Percentiles rank a stretch among this genome's conserved stretches.
phyloP scores from a whole-genome alignment of 1,140 invertebrate genomes.

The Ceratina japonica region DNA sequence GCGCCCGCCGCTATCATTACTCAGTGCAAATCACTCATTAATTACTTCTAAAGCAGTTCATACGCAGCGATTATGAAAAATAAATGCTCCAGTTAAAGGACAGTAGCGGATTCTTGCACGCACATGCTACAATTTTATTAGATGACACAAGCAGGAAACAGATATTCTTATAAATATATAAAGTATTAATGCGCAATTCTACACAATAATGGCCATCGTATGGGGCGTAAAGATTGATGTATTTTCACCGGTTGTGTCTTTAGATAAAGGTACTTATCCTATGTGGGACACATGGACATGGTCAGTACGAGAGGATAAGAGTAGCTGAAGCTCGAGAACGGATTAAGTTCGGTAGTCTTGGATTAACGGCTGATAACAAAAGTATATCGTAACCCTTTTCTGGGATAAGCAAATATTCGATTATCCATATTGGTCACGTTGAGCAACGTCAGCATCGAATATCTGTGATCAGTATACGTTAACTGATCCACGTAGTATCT shows the following conservation, averaged over 20 bases:
- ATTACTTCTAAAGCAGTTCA: constrained; percentile 64
- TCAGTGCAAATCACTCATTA: constrained; percentile 64
- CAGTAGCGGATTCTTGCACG: constrained; percentile 29
- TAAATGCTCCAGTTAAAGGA: neutral
- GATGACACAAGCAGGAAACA: neutral
- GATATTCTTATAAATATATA: neutral
- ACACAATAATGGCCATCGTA: neutral
- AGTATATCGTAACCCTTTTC: constrained; percentile 60
- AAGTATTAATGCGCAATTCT: neutral
- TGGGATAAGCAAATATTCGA: constrained; percentile 56
- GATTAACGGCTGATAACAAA: constrained; percentile 51
- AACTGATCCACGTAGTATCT: too few species aligned
- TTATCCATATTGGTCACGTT: constrained; percentile 31
- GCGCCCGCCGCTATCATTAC: constrained; percentile 34
- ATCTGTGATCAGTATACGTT: too few species aligned
- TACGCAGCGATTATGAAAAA: neutral
- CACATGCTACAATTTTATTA: neutral
- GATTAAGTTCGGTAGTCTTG: neutral
- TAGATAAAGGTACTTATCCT: too few species aligned
- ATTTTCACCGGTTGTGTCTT: neutral
- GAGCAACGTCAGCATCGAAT: constrained; percentile 31
- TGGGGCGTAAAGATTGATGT: neutral
- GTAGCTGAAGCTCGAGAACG: too few species aligned
- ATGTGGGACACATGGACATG: neutral
- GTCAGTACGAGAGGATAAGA: neutral